Percentiles rank a stretch among this genome's conserved stretches.
These are phyloP conservation scores for Ommatoiulus sabulosus DNA, from an alignment of 2,888 invertebrate species.

Conservation along the genomic window DNA sequence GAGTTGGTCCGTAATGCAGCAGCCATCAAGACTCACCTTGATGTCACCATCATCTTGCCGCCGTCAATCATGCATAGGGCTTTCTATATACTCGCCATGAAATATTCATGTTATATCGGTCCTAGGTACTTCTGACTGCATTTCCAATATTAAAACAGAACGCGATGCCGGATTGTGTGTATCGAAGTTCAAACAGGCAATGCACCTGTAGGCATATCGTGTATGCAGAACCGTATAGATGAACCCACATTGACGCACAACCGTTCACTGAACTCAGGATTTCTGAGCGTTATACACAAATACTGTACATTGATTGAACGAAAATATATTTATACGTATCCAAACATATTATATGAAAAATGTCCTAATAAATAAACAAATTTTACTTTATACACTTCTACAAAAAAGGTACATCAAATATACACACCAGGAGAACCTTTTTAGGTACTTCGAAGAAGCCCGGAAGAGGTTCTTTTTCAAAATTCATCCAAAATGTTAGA, in stretches of 20 bases:
- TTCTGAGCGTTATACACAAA: too few species aligned
- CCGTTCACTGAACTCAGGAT: too few species aligned
- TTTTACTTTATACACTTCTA: too few species aligned
- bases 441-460: too few species aligned
- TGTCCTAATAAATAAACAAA: too few species aligned
- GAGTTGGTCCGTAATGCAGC: not conserved
- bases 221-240: not conserved
- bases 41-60: not conserved
- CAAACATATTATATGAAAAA: too few species aligned
- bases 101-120: not conserved
- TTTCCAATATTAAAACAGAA: not conserved
- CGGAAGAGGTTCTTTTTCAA: too few species aligned
- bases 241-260: not conserved
- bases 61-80: not conserved
- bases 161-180: not conserved
- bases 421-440: too few species aligned
- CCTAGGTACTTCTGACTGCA: not conserved
- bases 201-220: not conserved
- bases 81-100: not conserved
- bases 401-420: too few species aligned
- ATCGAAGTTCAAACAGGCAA: not conserved
- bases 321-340: too few species aligned
- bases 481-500: too few species aligned
- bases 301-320: too few species aligned
- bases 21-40: not conserved